These are phyloP conservation scores for Neomonachus schauinslandi DNA, from an alignment of 2,113 vertebrate species.

Conservation along the genomic window DNA sequence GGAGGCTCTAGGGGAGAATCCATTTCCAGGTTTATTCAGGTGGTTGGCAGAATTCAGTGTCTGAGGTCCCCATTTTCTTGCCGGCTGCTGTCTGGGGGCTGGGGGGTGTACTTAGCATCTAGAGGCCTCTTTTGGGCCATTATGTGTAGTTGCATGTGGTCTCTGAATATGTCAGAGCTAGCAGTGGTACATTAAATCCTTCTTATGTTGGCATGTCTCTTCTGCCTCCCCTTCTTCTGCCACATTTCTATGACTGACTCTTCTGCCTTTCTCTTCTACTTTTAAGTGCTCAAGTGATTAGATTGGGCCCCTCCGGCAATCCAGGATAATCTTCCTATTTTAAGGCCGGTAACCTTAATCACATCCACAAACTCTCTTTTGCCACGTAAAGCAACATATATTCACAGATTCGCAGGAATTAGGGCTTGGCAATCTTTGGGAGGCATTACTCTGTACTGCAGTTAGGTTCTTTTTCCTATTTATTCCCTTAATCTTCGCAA, in stretches of 20 bases:
- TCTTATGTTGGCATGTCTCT: background rate
- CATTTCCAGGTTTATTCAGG: background rate
- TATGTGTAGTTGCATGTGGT: background rate
- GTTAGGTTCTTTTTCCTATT: background rate
- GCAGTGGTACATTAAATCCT: background rate
- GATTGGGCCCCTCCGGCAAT: background rate
- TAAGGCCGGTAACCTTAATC: background rate
- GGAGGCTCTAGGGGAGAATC: background rate
- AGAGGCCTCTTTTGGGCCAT: background rate
- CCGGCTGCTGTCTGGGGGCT: background rate
- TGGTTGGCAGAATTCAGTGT: background rate
- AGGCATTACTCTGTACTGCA: background rate
- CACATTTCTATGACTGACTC: background rate
- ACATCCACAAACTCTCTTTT: background rate
- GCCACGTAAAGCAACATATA: background rate
- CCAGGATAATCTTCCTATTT: slow-evolving; percentile 6
- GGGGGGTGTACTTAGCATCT: background rate
- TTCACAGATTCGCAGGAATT: background rate
- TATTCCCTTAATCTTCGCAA: background rate
- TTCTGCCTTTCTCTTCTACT: background rate
- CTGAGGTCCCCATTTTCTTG: background rate
- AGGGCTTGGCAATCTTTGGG: background rate
- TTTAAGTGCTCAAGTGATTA: slow-evolving; percentile 15
- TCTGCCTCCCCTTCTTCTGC: background rate
- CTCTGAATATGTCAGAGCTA: background rate